Evolutionary conservation across 2,888 invertebrate species (phyloP), one percentile per base, ranked within the genome.

Genomic region (Philhelius pedissequus): DNA sequence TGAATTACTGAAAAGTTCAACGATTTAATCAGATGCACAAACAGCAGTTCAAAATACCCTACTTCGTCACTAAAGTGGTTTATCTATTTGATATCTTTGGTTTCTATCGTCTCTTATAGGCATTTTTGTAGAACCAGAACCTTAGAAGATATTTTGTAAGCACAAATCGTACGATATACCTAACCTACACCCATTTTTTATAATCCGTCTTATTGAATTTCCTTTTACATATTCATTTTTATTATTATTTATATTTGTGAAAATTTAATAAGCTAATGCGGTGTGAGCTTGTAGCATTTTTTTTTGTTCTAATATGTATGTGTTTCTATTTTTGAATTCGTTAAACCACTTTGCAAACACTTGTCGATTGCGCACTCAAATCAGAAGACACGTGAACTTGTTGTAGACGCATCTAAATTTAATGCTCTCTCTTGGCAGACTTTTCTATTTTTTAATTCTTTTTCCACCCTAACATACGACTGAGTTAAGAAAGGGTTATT

Each of bases 401-500:
- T 22, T 43, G 15, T 18, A 43, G 43, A 62, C 62, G 30, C 62
- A 62, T 43, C 62, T 27, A 30, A 62, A 27, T 30, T 30, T 62
- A 30, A 38, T 62, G 62, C 27, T 15, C 15, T 6, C 43, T 30
- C 18, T 40, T 40, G 5, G 3, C 27, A 60, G 60, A 43, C 40
- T 40, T 25, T 20, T 25, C 3, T 25, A 11, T 15, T n/a, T 3
- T 13, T 60, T 1, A 13, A 13, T 18, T 11, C 0, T 50, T 20
- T 58, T 35, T 22, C n/a, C n/a, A 22, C 35, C 35, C 35, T 7
- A n/a, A 22, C 30, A 8, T 27, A 43, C 2, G 27, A 18, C 18
- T 30, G 9, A 27, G 3, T 43, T 15, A 40, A 11, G 15, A 56
- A 30, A 35, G 50, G 58, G 58, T 79, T 79, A 35, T 68, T 80